Evolutionary conservation across 2,797 vertebrate genomes (phyloP), one percentile per base, ranked within the genome.

Genomic region (Miichthys miiuy): DNA sequence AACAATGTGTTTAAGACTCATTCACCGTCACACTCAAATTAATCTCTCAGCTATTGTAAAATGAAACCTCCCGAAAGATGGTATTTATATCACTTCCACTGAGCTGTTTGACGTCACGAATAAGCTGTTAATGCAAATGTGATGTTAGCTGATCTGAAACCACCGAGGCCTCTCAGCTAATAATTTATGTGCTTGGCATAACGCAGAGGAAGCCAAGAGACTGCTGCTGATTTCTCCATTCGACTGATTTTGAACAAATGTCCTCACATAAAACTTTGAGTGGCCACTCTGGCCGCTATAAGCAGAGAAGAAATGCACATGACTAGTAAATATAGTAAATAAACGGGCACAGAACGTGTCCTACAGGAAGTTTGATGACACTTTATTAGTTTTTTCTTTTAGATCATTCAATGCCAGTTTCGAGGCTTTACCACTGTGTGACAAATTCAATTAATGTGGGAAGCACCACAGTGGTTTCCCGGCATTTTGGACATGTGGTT

Each of bases 41-140:
- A 14, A 20, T 44, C 34, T 60, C 50, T 61, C n/a, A 4, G 21
- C 63, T 67, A 12, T 41, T 38, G 57, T 72, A 42, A 74, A 79
- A 56, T 78, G 25, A 55, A 70, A 72, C 38, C 38, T 79, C 34
- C 17, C 75, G 7, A 79, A 67, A 75, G 67, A 12, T 48, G 12
- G 3, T 55, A 55, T 71, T 71, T 61, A 74, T 75, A 54, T 44
- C 44, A 61, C 46, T 84, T 47, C 48, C 21, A n/a, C 27, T 21
- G 72, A 7, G 38, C 38, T 51, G 42, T 48, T 55, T 70, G 58
- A 73, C 51, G 7, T 71, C 62, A 71, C 8, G 23, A 84, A 60
- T 50, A 62, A 73, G 46, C 74, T 63, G 63, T 42, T 44, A 51
- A 73, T 72, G 44, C 57, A 57, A 77, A 81, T 82, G 52, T 41